Evolutionary conservation across 37 sponge, comb jelly and placozoan genomes (phyloP).

Genomic region (Diacarnus erythraeanus): DNA sequence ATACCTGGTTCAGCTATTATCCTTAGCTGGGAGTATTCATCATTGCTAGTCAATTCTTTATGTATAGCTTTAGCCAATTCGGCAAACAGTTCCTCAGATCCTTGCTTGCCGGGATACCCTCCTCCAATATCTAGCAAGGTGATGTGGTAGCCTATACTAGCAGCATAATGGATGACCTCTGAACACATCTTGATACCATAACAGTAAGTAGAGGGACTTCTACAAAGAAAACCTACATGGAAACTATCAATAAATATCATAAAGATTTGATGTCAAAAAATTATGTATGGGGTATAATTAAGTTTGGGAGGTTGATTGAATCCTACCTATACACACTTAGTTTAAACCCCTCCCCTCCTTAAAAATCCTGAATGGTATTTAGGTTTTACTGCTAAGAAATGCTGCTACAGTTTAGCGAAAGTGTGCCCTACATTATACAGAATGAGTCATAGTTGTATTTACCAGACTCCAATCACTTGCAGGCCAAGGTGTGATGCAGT

Average conservation of each 20-base stretch:
- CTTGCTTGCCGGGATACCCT: slow-evolving; percentile 73
- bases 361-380: no score
- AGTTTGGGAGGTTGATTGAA: no score
- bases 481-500: slow-evolving; percentile 64
- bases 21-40: slow-evolving; percentile 23
- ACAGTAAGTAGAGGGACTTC: slow-evolving; percentile 55
- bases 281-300: no score
- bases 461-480: slow-evolving; percentile 87
- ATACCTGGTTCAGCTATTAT: slow-evolving; percentile 95
- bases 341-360: no score
- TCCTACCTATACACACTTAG: no score
- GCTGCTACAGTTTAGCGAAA: no score
- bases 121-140: slow-evolving; percentile 91
- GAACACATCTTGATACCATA: slow-evolving; percentile 56
- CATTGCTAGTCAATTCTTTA: not conserved
- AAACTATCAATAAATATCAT: no score
- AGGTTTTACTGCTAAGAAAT: no score
- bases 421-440: no score
- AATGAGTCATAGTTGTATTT: no score
- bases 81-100: slow-evolving; percentile 31
- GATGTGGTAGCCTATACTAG: slow-evolving; percentile 56
- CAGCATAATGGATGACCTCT: slow-evolving; percentile 61
- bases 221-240: slow-evolving; percentile 87
- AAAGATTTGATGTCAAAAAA: no score
- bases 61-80: slow-evolving; percentile 26